phyloP scores from a whole-genome alignment of 2,113 vertebrate genomes.

The Scolopax mira region DNA sequence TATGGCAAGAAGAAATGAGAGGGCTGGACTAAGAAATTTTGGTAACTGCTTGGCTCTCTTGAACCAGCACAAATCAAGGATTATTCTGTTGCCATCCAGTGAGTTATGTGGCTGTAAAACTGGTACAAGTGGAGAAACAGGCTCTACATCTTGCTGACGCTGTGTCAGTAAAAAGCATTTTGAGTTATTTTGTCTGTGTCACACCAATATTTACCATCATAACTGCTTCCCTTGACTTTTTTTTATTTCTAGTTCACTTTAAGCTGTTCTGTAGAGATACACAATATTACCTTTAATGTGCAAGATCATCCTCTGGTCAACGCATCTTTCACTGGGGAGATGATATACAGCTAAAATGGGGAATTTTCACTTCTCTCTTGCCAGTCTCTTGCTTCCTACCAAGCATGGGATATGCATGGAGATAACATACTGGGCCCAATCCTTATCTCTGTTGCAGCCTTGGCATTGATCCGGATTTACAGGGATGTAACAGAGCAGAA shows the following conservation, averaged over 20 bases:
- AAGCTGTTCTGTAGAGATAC: slow-evolving; percentile 7
- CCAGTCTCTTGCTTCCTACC: neutral
- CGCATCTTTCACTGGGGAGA: neutral
- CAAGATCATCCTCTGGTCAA: neutral
- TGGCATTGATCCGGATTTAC: slow-evolving; percentile 4
- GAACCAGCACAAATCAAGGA: slow-evolving; percentile 19
- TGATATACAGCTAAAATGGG: neutral
- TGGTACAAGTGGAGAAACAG: neutral
- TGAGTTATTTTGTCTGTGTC: slow-evolving; percentile 26
- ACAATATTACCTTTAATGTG: slow-evolving; percentile 7
- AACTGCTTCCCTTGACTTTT: slow-evolving; percentile 16
- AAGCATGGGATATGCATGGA: neutral
- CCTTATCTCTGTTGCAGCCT: neutral
- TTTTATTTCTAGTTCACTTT: slow-evolving; percentile 31
- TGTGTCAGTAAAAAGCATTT: slow-evolving; percentile 36
- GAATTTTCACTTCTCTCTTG: neutral
- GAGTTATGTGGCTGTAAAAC: slow-evolving; percentile 39
- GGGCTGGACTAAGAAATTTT: neutral
- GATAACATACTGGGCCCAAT: neutral
- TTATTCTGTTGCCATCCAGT: neutral
- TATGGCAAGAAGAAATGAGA: neutral
- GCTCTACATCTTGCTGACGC: neutral
- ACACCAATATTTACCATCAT: slow-evolving; percentile 7
- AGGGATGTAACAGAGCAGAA: neutral
- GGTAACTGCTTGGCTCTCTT: neutral